Base-by-base conservation (phyloP, 2,113 vertebrate species). In the Petroica traversi region DNA sequence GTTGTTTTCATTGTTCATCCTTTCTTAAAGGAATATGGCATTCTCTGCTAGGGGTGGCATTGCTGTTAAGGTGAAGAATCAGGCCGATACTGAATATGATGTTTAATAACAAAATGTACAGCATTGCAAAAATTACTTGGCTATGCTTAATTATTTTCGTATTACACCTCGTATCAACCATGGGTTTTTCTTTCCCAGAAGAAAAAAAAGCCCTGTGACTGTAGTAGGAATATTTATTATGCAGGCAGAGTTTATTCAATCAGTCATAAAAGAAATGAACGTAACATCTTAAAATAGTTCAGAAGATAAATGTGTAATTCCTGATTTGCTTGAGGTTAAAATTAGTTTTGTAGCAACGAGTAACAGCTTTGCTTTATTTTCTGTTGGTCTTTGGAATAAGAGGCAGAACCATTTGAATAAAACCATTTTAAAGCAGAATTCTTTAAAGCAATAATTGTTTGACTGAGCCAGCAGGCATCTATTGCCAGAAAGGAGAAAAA, bases 171-270 rank as follows among this genome's bases (percentile, higher is more conserved):
- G 1, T 93, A 85, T 85, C 81, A 93, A 68, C 83, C 71, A 72
- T 54, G 31, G 41, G 88, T 95, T 97, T 93, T 73, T 54, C 46
- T 29, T 95, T 80, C 92, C n/a, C 26, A 34, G 43, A 90, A 91
- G 68, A 71, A 86, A 91, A 80, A 52, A 89, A 93, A 69, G 20
- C 28, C 64, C 36, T 88, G 72, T 94, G 89, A 98, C 89, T 92
- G 11, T 81, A 71, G 72, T 48, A 81, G 76, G 89, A 95, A 93
- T 96, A 83, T 97, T 95, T 97, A 92, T 97, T 95, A 92, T 94
- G 86, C 86, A 88, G 91, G 72, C 94, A 96, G 94, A 97, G 96
- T 95, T 97, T 97, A 97, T 97, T 97, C 97, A 97, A 98, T 98
- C 96, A 97, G 63, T 92, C 12, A 6, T 87, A 92, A 93, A 97